Evolutionary conservation across 1,140 invertebrate species (phyloP).

Genomic region (Cephus cinctus): DNA sequence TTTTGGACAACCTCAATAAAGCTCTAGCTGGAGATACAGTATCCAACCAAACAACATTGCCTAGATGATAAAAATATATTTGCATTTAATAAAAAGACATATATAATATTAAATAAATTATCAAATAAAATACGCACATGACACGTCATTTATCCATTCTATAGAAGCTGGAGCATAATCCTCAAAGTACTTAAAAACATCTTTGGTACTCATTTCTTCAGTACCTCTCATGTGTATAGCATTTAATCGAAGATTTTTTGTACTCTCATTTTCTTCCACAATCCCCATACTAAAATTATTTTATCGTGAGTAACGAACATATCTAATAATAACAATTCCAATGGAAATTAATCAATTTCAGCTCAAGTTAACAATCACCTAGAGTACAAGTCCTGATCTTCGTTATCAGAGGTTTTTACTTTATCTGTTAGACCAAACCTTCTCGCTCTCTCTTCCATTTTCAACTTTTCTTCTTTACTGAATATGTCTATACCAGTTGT

Average conservation of each 20-base stretch:
- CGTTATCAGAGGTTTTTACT: constrained; percentile 55
- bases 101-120: neutral
- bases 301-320: neutral
- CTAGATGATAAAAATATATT: constrained; percentile 45
- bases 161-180: constrained; percentile 71
- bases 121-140: constrained; percentile 59
- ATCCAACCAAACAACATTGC: constrained; percentile 77
- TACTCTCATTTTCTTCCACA: constrained; percentile 57
- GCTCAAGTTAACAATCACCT: constrained; percentile 42
- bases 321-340: neutral
- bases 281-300: constrained; percentile 61
- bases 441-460: constrained; percentile 67
- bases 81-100: constrained; percentile 10
- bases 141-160: constrained; percentile 79
- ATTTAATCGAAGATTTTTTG: constrained; percentile 66
- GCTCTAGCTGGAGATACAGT: constrained; percentile 70
- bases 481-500: constrained; percentile 62
- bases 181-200: constrained; percentile 77
- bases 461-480: constrained; percentile 63
- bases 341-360: neutral
- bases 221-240: constrained; percentile 74
- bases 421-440: constrained; percentile 66
- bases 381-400: constrained; percentile 65
- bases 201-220: constrained; percentile 72
- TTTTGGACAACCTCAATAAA: constrained; percentile 61